Evolutionary conservation across 1,140 invertebrate genomes (phyloP).

Genomic region (Sycophila sp.): DNA sequence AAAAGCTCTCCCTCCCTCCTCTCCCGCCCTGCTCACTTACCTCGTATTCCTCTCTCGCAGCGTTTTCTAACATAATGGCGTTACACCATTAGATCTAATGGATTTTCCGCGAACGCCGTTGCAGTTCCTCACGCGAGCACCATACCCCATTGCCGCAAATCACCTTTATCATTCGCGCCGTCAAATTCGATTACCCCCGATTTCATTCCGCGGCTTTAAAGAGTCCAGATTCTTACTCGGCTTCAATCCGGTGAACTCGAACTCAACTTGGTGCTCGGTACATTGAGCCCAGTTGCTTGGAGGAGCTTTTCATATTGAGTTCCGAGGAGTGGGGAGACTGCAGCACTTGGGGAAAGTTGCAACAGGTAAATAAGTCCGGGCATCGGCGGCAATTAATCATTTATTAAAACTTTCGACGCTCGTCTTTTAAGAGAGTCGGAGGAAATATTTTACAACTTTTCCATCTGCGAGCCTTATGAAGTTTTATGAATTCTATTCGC

Average conservation of each 20-base stretch:
- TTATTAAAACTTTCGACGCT: constrained; percentile 17
- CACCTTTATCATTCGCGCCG: constrained; percentile 11
- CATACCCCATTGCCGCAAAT: background rate
- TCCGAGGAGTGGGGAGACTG: too few species aligned
- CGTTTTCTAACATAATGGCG: background rate
- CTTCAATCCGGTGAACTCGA: too few species aligned
- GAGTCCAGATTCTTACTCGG: too few species aligned
- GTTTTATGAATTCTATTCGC: background rate
- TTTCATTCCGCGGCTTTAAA: too few species aligned
- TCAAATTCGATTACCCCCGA: constrained; percentile 12
- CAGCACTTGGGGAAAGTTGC: too few species aligned
- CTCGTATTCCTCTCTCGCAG: too few species aligned
- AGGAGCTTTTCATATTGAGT: too few species aligned
- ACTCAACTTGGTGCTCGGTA: too few species aligned
- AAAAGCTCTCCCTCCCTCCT: background rate
- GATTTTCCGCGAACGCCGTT: background rate
- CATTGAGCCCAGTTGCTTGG: too few species aligned
- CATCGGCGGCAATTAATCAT: constrained; percentile 8
- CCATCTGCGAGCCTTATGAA: background rate
- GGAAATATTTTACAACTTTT: background rate
- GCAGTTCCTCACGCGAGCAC: background rate
- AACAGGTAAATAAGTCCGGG: constrained; percentile 20
- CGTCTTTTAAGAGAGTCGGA: background rate
- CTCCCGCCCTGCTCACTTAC: background rate
- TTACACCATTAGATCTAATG: constrained; percentile 22